phyloP scores from a whole-genome alignment of 2,797 vertebrate genomes.

The Chelmon rostratus region DNA sequence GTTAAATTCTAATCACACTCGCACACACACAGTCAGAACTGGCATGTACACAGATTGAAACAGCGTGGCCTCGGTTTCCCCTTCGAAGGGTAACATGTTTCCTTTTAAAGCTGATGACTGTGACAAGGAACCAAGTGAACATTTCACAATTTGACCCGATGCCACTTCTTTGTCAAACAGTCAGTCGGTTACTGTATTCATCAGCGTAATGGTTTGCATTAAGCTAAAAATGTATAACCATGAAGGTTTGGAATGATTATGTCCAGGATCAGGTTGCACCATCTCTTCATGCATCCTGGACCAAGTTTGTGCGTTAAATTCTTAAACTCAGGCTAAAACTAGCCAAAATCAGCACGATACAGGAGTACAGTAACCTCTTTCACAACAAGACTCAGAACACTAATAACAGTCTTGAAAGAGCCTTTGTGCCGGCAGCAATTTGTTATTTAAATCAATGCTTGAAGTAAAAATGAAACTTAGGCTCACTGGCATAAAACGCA shows the following conservation, averaged over 20 bases:
- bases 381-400: not conserved
- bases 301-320: not conserved
- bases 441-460: constrained; percentile 42
- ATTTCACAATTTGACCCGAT: constrained; percentile 9
- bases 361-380: not conserved
- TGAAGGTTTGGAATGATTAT: not conserved
- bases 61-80: not conserved
- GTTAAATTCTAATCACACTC: not conserved
- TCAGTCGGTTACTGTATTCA: not conserved
- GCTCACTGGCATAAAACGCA: constrained; percentile 39
- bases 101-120: not conserved
- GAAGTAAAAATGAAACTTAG: constrained; percentile 18
- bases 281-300: not conserved
- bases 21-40: not conserved
- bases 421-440: not conserved
- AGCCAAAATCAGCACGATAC: too few relatives aligned
- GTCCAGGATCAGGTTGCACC: not conserved
- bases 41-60: not conserved
- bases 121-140: not conserved
- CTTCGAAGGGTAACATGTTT: not conserved
- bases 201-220: not conserved
- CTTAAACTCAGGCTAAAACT: not conserved
- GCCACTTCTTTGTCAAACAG: not conserved
- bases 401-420: constrained; percentile 9
- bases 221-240: not conserved